Percentiles rank a stretch among this genome's conserved stretches.
These are phyloP conservation scores for Chrysopilus asiliformis DNA, from an alignment of 2,888 invertebrate genomes.

Conservation along the genomic window DNA sequence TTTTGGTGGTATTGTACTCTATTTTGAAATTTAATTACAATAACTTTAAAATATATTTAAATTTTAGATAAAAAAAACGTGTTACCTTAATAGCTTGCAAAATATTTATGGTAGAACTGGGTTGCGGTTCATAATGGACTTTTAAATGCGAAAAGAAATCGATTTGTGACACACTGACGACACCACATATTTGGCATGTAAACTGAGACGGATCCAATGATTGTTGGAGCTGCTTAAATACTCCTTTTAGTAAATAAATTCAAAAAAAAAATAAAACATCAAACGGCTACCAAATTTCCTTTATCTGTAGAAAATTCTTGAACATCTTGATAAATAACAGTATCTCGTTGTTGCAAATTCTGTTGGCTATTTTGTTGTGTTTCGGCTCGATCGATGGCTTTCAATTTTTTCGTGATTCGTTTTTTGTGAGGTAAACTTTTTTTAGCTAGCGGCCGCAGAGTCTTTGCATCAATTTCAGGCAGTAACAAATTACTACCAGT, in stretches of 20 bases:
- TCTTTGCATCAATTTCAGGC: conserved; percentile 3
- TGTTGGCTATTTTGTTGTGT: not conserved
- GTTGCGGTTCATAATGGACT: conserved; percentile 69
- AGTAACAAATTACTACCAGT: not conserved
- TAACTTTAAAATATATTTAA: too few relatives aligned
- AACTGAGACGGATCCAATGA: conserved; percentile 17
- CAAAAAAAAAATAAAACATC: too few relatives aligned
- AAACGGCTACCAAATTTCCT: too few relatives aligned
- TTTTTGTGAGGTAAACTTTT: conserved; percentile 78
- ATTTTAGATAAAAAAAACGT: too few relatives aligned
- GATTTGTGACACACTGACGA: conserved; percentile 59
- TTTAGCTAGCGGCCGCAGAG: conserved; percentile 28
- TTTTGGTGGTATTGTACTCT: too few relatives aligned
- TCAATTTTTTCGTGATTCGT: conserved; percentile 64
- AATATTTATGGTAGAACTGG: too few relatives aligned
- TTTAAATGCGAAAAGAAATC: conserved; percentile 78
- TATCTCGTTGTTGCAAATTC: not conserved
- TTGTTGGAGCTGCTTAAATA: not conserved
- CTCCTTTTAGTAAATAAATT: not conserved
- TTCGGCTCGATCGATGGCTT: conserved; percentile 30
- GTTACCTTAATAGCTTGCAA: too few relatives aligned
- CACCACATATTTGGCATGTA: conserved; percentile 65
- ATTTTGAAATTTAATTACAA: too few relatives aligned
- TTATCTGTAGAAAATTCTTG: not conserved
- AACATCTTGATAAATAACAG: conserved; percentile 8